These are phyloP conservation scores for Lepidurus apus DNA, from an alignment of 1,140 invertebrate genomes.

Conservation along the genomic window DNA sequence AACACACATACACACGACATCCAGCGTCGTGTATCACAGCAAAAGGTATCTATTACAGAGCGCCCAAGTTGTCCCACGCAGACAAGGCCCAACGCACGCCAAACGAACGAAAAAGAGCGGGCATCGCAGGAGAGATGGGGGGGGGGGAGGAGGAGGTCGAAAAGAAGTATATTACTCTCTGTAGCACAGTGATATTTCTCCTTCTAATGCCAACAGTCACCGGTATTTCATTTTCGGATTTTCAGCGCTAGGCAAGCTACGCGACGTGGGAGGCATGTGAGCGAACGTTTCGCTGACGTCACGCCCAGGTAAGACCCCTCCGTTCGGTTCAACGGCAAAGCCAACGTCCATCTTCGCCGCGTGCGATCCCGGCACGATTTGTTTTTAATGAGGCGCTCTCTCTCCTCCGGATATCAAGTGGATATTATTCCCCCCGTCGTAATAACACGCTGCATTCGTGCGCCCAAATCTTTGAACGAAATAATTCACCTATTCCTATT, in stretches of 20 bases:
- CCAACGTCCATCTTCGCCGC: not conserved
- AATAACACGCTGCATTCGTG: slow-evolving; percentile 4
- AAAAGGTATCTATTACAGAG: too few species aligned
- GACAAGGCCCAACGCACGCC: not conserved
- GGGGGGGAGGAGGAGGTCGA: too few species aligned
- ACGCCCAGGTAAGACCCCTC: not conserved
- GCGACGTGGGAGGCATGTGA: slow-evolving; percentile 16
- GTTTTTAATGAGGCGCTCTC: slow-evolving; percentile 13
- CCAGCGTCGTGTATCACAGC: too few species aligned
- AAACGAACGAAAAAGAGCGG: not conserved
- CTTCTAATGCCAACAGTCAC: not conserved
- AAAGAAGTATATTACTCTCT: not conserved
- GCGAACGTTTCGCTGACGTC: not conserved
- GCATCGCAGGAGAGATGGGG: too few species aligned
- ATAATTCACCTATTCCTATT: not conserved
- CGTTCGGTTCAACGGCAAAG: not conserved
- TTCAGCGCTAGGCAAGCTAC: not conserved
- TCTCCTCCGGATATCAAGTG: not conserved
- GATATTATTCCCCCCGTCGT: not conserved
- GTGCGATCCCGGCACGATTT: slow-evolving; percentile 16
- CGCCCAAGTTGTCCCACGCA: too few species aligned
- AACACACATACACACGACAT: too few species aligned
- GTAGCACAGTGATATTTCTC: not conserved
- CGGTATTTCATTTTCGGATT: not conserved
- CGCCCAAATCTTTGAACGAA: not conserved